These are phyloP conservation scores for Noctilio leporinus DNA, from an alignment of 2,113 vertebrate species.

Conservation along the genomic window DNA sequence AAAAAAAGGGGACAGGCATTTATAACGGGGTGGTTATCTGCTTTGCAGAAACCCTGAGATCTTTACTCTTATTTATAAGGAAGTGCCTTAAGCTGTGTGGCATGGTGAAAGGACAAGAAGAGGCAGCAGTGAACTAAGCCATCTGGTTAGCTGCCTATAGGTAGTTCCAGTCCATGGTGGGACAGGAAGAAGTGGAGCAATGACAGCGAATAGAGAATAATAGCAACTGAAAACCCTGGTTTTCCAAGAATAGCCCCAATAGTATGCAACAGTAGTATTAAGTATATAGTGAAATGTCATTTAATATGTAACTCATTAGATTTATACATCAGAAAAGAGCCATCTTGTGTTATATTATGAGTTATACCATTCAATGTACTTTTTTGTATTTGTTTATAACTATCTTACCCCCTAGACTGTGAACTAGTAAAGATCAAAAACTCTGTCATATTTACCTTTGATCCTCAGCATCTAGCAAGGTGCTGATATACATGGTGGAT, in stretches of 20 bases:
- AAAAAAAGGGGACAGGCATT: neutral
- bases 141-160: neutral
- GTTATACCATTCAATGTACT: neutral
- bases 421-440: slow-evolving; percentile 4
- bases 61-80: neutral
- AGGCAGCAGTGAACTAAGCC: neutral
- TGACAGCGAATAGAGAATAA: neutral
- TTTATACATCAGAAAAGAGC: neutral
- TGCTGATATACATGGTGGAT: neutral
- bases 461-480: neutral
- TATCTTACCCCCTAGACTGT: neutral
- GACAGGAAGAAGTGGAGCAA: neutral
- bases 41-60: neutral
- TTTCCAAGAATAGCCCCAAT: neutral
- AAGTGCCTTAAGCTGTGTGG: neutral
- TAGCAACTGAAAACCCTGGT: neutral
- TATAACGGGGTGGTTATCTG: neutral
- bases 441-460: neutral
- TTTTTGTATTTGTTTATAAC: neutral
- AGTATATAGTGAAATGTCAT: neutral
- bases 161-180: neutral
- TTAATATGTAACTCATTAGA: neutral
- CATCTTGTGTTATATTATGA: neutral
- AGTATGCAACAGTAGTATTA: neutral
- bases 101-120: neutral